Evolutionary conservation across 2,113 vertebrate species (phyloP), one percentile per base, ranked within the genome.

Genomic region (Brachionichthys hirsutus): DNA sequence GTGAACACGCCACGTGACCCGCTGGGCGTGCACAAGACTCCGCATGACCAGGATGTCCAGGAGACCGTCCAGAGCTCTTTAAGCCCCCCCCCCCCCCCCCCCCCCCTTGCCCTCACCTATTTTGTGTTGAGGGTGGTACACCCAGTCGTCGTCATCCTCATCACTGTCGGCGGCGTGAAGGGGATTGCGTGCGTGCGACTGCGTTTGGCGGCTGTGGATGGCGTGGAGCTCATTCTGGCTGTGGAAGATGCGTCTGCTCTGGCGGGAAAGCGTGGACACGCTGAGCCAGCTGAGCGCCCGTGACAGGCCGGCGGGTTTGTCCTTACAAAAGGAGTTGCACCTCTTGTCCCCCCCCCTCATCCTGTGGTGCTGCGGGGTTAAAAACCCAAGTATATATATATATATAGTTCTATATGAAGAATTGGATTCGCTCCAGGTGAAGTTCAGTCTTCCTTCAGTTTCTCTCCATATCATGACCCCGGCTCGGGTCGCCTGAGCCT

Each of bases 221-320:
- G 90, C 83, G 13, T 89, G 86, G 70, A 99, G 92, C 44, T 95
- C 93, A 10, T 87, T 92, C 84, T 95, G 95, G 75, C 95, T 98
- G 81, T 92, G 94, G 73, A 97, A 98, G 61, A 97, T 81, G 72
- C 92, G 93, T 73, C 94, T 92, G 84, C 92, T 95, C 85, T 93
- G 93, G 76, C 88, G 92, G 62, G 94, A 94, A 50, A 98, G 90
- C 48, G 93, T 92, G 61, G 94, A 94, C 84, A 96, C 91, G 83
- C 89, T 95, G 82, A 99, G 93, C 95, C 95, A 99, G 89, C 95
- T 96, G 61, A 95, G 91, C 64, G 95, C 93, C 14, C 92, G 94
- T 2, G 94, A 92, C 70, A 98, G 61, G 9, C 78, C 90, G n/a
- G 90, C 89, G 0, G 92, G 68, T 59, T 92, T 94, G 75, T 94